Evolutionary conservation across 2,113 vertebrate species (phyloP).

Genomic region (Tetrao urogallus): DNA sequence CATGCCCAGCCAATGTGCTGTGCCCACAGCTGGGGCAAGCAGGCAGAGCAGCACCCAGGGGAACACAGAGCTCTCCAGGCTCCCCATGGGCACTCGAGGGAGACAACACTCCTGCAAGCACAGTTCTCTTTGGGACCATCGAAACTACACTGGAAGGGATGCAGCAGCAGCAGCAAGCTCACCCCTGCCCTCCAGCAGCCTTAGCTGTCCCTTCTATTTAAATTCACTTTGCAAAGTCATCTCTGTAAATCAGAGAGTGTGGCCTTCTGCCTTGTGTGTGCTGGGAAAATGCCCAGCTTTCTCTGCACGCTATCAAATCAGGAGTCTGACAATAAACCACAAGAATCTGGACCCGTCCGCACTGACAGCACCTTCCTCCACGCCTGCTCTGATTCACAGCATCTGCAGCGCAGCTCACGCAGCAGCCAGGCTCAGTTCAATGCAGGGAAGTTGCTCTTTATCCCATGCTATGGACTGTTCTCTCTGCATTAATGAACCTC

Average conservation of each 20-base stretch:
- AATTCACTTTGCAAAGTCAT: background rate
- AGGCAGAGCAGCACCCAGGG: background rate
- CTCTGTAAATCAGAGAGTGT: background rate
- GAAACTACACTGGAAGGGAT: background rate
- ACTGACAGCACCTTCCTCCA: background rate
- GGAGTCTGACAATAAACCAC: slow-evolving; percentile 2
- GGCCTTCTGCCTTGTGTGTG: background rate
- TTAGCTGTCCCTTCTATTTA: background rate
- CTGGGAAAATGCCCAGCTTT: background rate
- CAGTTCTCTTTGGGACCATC: background rate
- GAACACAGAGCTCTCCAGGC: rapidly evolving
- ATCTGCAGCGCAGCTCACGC: background rate
- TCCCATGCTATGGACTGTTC: background rate
- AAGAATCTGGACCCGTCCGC: background rate
- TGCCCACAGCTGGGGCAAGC: background rate
- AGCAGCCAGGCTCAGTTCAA: slow-evolving; percentile 1
- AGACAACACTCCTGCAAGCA: background rate
- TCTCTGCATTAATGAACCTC: background rate
- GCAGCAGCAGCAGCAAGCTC: background rate
- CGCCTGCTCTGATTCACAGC: slow-evolving; percentile 25
- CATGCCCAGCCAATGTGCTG: rapidly evolving
- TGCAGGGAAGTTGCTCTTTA: slow-evolving; percentile 8
- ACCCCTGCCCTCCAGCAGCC: background rate
- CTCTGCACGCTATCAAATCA: background rate
- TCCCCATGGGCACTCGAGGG: background rate